Evolutionary conservation across 2,888 invertebrate species (phyloP).

Genomic region (Melinaea marsaeus): DNA sequence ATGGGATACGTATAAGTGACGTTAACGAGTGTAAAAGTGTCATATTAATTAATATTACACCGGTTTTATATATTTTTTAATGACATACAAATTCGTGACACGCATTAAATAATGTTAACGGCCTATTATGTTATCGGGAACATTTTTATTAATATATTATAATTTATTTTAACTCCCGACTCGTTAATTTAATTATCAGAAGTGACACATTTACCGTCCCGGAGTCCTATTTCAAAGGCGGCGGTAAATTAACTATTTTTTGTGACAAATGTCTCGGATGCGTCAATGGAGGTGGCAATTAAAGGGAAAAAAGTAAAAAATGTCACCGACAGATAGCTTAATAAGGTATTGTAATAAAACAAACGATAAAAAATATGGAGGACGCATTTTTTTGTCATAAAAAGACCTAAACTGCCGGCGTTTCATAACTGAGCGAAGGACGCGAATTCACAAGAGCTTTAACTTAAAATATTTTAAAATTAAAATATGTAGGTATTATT

Average conservation of each 20-base stretch:
- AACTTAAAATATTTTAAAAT: background rate
- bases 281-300: slow-evolving; percentile 30
- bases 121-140: slow-evolving; percentile 41
- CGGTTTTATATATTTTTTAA: slow-evolving; percentile 49
- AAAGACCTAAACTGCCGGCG: slow-evolving; percentile 50
- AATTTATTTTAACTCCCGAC: slow-evolving; percentile 14
- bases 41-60: slow-evolving; percentile 66
- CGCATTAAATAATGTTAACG: slow-evolving; percentile 48
- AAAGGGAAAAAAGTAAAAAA: slow-evolving; percentile 41
- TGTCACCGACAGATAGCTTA: slow-evolving; percentile 48
- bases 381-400: slow-evolving; percentile 53
- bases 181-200: slow-evolving; percentile 12
- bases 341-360: slow-evolving; percentile 51
- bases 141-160: slow-evolving; percentile 23
- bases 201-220: slow-evolving; percentile 8
- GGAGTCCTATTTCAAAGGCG: background rate
- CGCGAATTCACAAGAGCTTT: slow-evolving; percentile 45
- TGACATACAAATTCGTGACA: slow-evolving; percentile 55
- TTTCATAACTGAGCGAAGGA: slow-evolving; percentile 52
- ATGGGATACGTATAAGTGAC: slow-evolving; percentile 64
- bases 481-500: background rate
- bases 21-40: slow-evolving; percentile 59
- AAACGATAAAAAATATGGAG: slow-evolving; percentile 48
- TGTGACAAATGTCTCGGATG: background rate
- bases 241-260: background rate